Evolutionary conservation across 2,888 invertebrate genomes (phyloP).

Genomic region (Colletes collaris): DNA sequence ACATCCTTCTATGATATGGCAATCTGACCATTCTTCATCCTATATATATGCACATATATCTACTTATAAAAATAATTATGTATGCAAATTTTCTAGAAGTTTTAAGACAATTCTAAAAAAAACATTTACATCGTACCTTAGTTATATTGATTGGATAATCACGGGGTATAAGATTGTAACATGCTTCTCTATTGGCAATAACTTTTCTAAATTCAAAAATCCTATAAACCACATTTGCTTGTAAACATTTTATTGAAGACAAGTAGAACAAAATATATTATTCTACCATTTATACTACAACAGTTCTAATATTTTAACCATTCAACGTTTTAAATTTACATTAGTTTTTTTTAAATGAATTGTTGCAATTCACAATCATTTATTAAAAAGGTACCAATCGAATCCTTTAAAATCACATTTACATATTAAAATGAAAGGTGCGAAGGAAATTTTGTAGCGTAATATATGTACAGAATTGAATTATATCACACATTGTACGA

Average conservation of each 20-base stretch:
- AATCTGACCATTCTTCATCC: constrained; percentile 90
- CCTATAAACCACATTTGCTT: constrained; percentile 85
- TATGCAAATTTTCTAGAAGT: neutral
- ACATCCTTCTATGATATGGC: constrained; percentile 92
- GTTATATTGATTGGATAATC: constrained; percentile 94
- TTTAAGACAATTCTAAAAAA: neutral
- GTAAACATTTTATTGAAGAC: too few species aligned
- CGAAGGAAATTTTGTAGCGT: neutral
- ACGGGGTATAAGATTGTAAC: constrained; percentile 91
- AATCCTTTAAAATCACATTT: constrained; percentile 3
- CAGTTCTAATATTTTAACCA: too few species aligned
- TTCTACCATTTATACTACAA: too few species aligned
- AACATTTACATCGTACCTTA: constrained; percentile 85
- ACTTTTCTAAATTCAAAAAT: constrained; percentile 95
- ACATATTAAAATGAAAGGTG: neutral
- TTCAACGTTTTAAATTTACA: too few species aligned
- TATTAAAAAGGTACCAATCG: too few species aligned
- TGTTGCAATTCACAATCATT: too few species aligned
- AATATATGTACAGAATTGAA: neutral
- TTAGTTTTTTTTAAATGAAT: too few species aligned
- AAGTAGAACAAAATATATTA: too few species aligned
- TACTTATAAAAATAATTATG: neutral
- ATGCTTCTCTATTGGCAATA: constrained; percentile 92
- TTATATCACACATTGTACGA: neutral
- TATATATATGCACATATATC: constrained; percentile 73